These are phyloP conservation scores for Bombus fervidus DNA, from an alignment of 1,140 invertebrate genomes.

Conservation along the genomic window DNA sequence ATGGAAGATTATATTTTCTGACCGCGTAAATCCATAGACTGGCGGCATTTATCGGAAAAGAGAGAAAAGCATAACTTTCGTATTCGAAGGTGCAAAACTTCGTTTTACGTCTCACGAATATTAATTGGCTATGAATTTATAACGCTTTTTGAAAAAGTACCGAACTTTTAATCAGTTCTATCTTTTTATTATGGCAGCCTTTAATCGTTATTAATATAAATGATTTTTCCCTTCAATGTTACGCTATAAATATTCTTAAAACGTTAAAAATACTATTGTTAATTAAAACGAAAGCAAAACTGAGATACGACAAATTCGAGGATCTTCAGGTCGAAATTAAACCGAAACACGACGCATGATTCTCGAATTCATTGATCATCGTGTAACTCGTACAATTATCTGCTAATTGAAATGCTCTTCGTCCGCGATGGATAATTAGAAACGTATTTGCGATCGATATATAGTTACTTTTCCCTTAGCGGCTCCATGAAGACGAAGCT, in stretches of 20 bases:
- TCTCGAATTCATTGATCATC: not conserved
- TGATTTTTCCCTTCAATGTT: not conserved
- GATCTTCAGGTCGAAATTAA: not conserved
- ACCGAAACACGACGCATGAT: not conserved
- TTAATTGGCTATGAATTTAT: not conserved
- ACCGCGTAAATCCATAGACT: too few relatives aligned
- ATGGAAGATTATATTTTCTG: too few relatives aligned
- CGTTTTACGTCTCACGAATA: not conserved
- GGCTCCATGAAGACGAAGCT: not conserved
- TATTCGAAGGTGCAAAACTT: not conserved
- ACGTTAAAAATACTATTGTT: not conserved
- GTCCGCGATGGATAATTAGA: not conserved
- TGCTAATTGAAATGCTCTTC: not conserved
- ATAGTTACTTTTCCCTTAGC: not conserved
- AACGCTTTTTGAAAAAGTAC: not conserved
- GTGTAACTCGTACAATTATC: not conserved
- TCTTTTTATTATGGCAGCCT: too few relatives aligned
- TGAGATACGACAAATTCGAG: not conserved
- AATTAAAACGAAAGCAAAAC: too few relatives aligned
- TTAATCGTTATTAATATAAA: too few relatives aligned
- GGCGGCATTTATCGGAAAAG: not conserved
- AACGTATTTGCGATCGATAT: not conserved
- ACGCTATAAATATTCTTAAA: not conserved
- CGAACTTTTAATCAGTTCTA: too few relatives aligned
- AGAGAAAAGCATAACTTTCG: not conserved